Evolutionary conservation across 2,888 invertebrate species (phyloP).

Genomic region (Crossocerus cetratus): DNA sequence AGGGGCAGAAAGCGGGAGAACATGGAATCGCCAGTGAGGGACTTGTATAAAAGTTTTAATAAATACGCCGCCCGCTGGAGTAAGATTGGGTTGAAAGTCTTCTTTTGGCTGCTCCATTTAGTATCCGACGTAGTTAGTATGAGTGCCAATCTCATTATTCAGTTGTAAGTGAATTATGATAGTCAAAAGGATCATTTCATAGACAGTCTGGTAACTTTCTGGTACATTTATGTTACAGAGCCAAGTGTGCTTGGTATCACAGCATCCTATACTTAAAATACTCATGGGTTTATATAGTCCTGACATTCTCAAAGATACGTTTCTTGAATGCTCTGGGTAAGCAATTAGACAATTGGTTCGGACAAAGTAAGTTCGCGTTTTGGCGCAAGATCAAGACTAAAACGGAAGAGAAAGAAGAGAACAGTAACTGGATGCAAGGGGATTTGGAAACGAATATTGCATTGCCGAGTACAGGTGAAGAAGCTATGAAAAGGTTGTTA

Average conservation of each 20-base stretch:
- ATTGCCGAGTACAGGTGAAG: slow-evolving; percentile 93
- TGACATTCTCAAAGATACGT: slow-evolving; percentile 70
- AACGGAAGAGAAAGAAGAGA: slow-evolving; percentile 75
- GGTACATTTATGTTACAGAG: slow-evolving; percentile 54
- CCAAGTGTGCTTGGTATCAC: slow-evolving; percentile 73
- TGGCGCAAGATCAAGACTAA: slow-evolving; percentile 80
- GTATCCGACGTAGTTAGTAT: slow-evolving; percentile 89
- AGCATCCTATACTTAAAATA: slow-evolving; percentile 72
- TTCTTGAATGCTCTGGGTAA: slow-evolving; percentile 71
- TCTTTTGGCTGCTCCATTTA: slow-evolving; percentile 88
- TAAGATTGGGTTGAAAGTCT: slow-evolving; percentile 79
- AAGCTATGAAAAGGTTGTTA: slow-evolving; percentile 94
- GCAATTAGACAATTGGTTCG: slow-evolving; percentile 80
- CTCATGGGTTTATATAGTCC: slow-evolving; percentile 68
- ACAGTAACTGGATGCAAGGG: slow-evolving; percentile 77
- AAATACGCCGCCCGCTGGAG: slow-evolving; percentile 79
- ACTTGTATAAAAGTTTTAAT: slow-evolving; percentile 74
- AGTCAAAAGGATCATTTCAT: neutral
- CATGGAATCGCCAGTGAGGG: slow-evolving; percentile 71
- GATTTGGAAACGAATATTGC: slow-evolving; percentile 86
- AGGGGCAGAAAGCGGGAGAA: slow-evolving; percentile 78
- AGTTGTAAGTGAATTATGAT: slow-evolving; percentile 81
- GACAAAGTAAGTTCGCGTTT: slow-evolving; percentile 80
- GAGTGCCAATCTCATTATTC: slow-evolving; percentile 85
- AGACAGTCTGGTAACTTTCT: neutral